Evolutionary conservation across 2,113 vertebrate species (phyloP).

Genomic region (Pachypanchax playfairii): DNA sequence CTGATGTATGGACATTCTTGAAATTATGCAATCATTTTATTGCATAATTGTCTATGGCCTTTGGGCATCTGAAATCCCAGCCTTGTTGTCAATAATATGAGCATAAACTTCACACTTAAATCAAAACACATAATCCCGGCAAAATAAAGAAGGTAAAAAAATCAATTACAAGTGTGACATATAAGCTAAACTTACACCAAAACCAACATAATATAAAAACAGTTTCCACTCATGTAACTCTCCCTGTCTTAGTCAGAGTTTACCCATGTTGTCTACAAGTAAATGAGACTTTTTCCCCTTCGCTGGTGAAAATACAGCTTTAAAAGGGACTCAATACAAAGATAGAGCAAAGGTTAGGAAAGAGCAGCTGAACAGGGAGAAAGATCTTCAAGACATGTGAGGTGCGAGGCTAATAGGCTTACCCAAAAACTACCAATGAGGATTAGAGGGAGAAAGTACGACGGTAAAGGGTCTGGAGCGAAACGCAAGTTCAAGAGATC

Average conservation of each 20-base stretch:
- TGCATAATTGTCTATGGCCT: too few relatives aligned
- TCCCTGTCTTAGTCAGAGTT: neutral
- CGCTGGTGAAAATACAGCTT: neutral
- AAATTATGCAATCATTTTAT: too few relatives aligned
- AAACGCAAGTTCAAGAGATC: constrained; percentile 46
- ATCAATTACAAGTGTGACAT: too few relatives aligned
- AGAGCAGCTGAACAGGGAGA: neutral
- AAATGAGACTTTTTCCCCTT: neutral
- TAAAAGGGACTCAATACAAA: constrained; percentile 5
- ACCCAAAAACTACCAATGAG: constrained; percentile 49
- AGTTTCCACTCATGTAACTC: neutral
- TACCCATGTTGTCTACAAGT: neutral
- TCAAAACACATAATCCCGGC: too few relatives aligned
- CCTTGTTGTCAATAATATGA: too few relatives aligned
- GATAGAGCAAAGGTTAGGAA: constrained; percentile 11
- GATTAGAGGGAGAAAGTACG: constrained; percentile 26
- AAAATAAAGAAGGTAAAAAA: too few relatives aligned
- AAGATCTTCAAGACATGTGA: constrained; percentile 13
- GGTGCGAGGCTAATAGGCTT: constrained; percentile 37
- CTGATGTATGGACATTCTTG: too few relatives aligned
- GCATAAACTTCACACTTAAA: too few relatives aligned
- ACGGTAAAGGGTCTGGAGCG: constrained; percentile 34
- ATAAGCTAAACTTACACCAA: too few relatives aligned
- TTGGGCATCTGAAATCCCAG: too few relatives aligned
- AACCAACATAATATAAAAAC: too few relatives aligned